Conservation (phyloP, 2,888 invertebrate genomes). For the Dioctria rufipes region DNA sequence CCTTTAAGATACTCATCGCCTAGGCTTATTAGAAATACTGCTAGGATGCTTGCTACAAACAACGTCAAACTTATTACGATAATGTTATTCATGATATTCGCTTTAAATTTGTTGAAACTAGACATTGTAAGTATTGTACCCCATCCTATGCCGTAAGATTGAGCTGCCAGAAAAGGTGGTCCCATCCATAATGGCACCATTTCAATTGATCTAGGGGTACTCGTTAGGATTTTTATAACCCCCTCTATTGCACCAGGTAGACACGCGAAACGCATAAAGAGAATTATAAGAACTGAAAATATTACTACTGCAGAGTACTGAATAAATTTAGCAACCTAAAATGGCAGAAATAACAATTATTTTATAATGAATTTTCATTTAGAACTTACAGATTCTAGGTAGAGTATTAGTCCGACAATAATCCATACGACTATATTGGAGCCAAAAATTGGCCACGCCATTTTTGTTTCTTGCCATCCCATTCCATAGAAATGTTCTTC, state of each 20-base stretch:
- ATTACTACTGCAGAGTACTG: constrained; percentile 23
- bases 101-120: constrained; percentile 84
- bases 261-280: constrained; percentile 20
- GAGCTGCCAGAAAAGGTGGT: constrained; percentile 71
- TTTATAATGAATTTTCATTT: not conserved
- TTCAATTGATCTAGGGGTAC: not conserved
- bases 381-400: constrained; percentile 65
- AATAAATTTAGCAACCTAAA: constrained; percentile 47
- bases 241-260: constrained; percentile 9
- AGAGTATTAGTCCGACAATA: constrained; percentile 63
- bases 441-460: constrained; percentile 65
- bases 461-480: constrained; percentile 56
- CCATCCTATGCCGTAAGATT: constrained; percentile 89
- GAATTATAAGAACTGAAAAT: not conserved
- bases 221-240: constrained; percentile 11
- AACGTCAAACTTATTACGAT: not conserved
- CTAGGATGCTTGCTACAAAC: not conserved
- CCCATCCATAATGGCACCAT: not conserved
- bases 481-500: too few species aligned
- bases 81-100: constrained; percentile 75
- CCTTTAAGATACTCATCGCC: constrained; percentile 8
- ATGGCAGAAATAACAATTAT: too few species aligned
- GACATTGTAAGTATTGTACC: constrained; percentile 87
- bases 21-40: not conserved
- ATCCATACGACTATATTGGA: constrained; percentile 65